A percentile compares a stretch with the other conserved stretches of the same genome.
phyloP scores from a whole-genome alignment of 2,113 vertebrate genomes.

The Pardalotus punctatus region DNA sequence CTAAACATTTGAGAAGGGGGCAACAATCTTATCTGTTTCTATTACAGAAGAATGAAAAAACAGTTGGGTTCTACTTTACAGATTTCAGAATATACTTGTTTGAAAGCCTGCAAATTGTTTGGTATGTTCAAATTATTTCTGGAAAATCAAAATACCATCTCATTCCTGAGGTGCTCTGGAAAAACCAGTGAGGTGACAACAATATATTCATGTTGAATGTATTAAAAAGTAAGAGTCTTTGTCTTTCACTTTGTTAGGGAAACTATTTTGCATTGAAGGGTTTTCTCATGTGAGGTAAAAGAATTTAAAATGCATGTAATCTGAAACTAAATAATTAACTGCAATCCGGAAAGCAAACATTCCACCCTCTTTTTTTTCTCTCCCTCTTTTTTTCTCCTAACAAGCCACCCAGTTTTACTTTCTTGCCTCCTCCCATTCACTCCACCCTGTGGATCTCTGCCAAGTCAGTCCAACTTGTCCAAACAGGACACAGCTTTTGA shows the following conservation, averaged over 20 bases:
- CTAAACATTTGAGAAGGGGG: neutral
- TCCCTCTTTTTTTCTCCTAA: constrained; percentile 57
- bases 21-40: neutral
- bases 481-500: constrained; percentile 81
- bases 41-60: neutral
- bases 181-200: neutral
- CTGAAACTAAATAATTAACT: constrained; percentile 71
- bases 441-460: constrained; percentile 75
- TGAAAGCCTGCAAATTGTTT: neutral
- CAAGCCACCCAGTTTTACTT: constrained; percentile 76
- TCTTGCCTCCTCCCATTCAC: constrained; percentile 75
- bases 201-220: neutral
- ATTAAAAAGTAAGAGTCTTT: constrained; percentile 11
- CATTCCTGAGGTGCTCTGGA: neutral
- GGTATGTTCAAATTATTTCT: neutral
- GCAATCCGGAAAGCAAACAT: constrained; percentile 71
- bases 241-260: constrained; percentile 16
- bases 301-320: constrained; percentile 35
- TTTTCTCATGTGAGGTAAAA: constrained; percentile 55
- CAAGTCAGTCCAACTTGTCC: constrained; percentile 78
- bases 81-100: neutral
- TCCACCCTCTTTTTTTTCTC: constrained; percentile 49
- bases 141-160: neutral
- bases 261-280: constrained; percentile 40
- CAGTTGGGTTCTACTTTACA: neutral